These are phyloP conservation scores for Seriola quinqueradiata DNA, from an alignment of 2,113 vertebrate species.

Conservation along the genomic window DNA sequence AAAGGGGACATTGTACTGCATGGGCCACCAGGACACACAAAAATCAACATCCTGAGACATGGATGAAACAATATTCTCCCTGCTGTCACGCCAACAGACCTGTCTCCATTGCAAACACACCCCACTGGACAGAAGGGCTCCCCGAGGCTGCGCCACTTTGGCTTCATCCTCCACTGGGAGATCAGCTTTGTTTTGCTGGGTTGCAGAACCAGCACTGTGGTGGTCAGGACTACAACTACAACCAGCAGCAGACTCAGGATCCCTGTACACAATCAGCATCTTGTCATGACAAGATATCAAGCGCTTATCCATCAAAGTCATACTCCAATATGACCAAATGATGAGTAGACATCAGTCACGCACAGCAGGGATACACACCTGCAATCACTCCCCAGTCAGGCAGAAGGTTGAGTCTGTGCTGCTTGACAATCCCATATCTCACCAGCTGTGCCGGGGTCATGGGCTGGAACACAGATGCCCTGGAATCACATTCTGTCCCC, in stretches of 20 bases:
- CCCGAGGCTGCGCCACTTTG: conserved; percentile 91
- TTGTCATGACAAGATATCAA: not conserved
- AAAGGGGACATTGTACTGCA: not conserved
- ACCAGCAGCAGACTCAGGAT: conserved; percentile 85
- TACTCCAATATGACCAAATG: not conserved
- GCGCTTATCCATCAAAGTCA: not conserved
- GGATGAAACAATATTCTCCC: not conserved
- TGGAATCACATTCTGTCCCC: conserved; percentile 82
- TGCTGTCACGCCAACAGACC: conserved; percentile 66
- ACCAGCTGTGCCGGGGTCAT: conserved; percentile 89
- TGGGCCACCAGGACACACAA: not conserved
- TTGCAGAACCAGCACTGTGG: conserved; percentile 86
- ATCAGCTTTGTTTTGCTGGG: conserved; percentile 75
- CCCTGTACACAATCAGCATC: conserved; percentile 53
- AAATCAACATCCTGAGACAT: not conserved
- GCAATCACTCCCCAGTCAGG: conserved; percentile 90
- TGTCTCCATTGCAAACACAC: conserved; percentile 82
- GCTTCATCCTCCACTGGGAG: conserved; percentile 83
- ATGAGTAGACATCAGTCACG: not conserved
- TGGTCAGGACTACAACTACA: conserved; percentile 81
- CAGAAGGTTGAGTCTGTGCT: conserved; percentile 83
- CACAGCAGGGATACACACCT: conserved; percentile 76
- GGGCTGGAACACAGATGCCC: conserved; percentile 85
- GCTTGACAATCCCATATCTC: conserved; percentile 84
- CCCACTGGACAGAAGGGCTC: conserved; percentile 83